Percentiles rank a stretch among this genome's conserved stretches.
phyloP scores from a whole-genome alignment of 2,797 vertebrate genomes.

The Aplochiton taeniatus region DNA sequence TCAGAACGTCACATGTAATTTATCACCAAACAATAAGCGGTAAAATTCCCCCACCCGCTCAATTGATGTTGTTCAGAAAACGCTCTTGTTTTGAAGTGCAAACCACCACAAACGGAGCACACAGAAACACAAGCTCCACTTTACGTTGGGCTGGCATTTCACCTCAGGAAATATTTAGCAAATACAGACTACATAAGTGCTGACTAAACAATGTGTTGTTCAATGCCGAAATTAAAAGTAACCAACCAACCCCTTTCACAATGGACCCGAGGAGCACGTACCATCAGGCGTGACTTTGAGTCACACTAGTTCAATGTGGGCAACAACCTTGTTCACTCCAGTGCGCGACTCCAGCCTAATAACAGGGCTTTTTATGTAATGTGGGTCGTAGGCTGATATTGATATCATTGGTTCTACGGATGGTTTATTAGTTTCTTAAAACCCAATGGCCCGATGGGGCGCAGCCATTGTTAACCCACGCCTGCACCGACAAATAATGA shows the following conservation, averaged over 20 bases:
- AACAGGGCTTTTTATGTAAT: too few species aligned
- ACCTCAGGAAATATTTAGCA: conserved; percentile 79
- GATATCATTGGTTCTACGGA: conserved; percentile 1
- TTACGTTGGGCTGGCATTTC: conserved; percentile 65
- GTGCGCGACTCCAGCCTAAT: too few species aligned
- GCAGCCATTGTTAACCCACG: conserved; percentile 7
- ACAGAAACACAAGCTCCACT: conserved; percentile 62
- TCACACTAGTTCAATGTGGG: conserved; percentile 46
- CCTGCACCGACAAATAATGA: conserved; percentile 71
- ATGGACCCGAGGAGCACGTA: conserved; percentile 44
- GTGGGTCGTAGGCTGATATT: too few species aligned
- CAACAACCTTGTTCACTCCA: conserved; percentile 42
- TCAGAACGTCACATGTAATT: conserved; percentile 48
- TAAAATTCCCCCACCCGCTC: conserved; percentile 68
- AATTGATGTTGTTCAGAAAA: conserved; percentile 75
- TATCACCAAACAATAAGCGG: conserved; percentile 60
- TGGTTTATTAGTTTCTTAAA: not conserved
- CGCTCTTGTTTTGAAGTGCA: conserved; percentile 87
- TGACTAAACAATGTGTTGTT: conserved; percentile 61
- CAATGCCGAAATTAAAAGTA: conserved; percentile 63
- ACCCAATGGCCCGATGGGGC: not conserved
- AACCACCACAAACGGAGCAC: conserved; percentile 78
- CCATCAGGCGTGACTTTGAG: conserved; percentile 60
- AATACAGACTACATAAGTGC: conserved; percentile 59
- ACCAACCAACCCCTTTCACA: conserved; percentile 54